Evolutionary conservation across 2,797 vertebrate species (phyloP).

Genomic region (Typhlichthys eigenmanni): DNA sequence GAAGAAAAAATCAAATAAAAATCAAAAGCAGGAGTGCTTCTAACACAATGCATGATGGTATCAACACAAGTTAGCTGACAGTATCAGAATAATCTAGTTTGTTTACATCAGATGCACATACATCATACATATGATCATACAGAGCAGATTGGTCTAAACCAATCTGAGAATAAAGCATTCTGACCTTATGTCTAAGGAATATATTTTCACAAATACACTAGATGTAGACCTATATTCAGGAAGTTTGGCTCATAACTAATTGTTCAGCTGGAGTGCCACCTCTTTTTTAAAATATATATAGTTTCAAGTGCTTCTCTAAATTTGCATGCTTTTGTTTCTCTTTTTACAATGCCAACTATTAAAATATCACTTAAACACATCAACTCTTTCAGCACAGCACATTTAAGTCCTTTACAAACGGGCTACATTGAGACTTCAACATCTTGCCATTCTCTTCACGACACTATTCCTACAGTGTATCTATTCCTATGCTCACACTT

Average conservation of each 20-base stretch:
- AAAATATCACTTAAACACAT: slow-evolving; percentile 18
- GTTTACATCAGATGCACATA: slow-evolving; percentile 54
- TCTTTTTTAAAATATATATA: neutral
- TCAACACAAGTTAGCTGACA: slow-evolving; percentile 31
- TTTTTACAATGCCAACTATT: slow-evolving; percentile 51
- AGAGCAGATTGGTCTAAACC: slow-evolving; percentile 19
- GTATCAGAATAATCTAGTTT: slow-evolving; percentile 21
- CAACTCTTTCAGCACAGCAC: slow-evolving; percentile 35
- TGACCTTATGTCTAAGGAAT: slow-evolving; percentile 20
- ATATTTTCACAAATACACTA: slow-evolving; percentile 26
- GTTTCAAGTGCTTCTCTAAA: slow-evolving; percentile 54
- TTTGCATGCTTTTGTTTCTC: slow-evolving; percentile 9
- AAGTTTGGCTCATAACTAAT: slow-evolving; percentile 24
- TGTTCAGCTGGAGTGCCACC: slow-evolving; percentile 31
- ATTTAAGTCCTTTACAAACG: slow-evolving; percentile 15
- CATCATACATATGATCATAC: slow-evolving; percentile 6
- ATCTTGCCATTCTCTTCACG: slow-evolving; percentile 58
- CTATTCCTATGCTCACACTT: slow-evolving; percentile 4
- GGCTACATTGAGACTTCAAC: slow-evolving; percentile 39
- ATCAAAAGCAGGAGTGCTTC: neutral
- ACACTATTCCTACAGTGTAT: slow-evolving; percentile 2
- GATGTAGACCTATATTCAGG: slow-evolving; percentile 25
- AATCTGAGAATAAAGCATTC: slow-evolving; percentile 34
- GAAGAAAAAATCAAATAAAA: slow-evolving; percentile 18
- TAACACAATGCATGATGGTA: slow-evolving; percentile 18